phyloP scores from a whole-genome alignment of 2,888 invertebrate species.

The Arctia plantaginis region DNA sequence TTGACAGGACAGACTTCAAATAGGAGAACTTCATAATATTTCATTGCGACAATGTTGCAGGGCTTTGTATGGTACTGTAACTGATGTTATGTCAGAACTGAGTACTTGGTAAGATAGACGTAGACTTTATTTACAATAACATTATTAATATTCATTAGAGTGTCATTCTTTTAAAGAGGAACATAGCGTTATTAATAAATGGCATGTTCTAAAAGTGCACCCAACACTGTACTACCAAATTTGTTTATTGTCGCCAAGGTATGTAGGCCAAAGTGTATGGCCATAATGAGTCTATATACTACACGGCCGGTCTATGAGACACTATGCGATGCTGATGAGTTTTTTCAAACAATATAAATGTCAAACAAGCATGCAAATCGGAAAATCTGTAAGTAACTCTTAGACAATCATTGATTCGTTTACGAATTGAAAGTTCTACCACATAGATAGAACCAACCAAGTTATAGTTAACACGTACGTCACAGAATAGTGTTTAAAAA shows the following conservation, averaged over 20 bases:
- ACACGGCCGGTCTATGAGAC: not conserved
- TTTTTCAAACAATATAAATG: not conserved
- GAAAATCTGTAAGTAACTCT: not conserved
- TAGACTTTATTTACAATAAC: too few species aligned
- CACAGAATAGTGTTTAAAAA: not conserved
- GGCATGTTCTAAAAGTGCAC: not conserved
- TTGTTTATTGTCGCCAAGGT: not conserved
- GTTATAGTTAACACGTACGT: not conserved
- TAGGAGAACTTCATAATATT: slow-evolving; percentile 45
- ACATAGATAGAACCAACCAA: not conserved
- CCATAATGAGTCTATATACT: not conserved
- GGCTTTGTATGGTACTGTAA: not conserved
- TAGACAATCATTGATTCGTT: not conserved
- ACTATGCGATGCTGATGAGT: not conserved
- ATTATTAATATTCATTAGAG: too few species aligned
- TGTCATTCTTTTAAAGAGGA: too few species aligned
- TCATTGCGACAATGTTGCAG: slow-evolving; percentile 34
- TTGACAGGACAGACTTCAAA: slow-evolving; percentile 49
- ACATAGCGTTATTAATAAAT: not conserved
- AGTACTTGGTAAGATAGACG: too few species aligned
- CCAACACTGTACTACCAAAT: not conserved
- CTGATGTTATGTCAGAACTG: not conserved
- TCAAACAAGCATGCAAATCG: not conserved
- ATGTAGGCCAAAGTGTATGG: not conserved
- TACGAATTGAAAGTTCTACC: not conserved